Percentiles rank a stretch among this genome's conserved stretches.
These are phyloP conservation scores for Hyaena hyaena DNA, from an alignment of 2,113 vertebrate species.

Conservation along the genomic window DNA sequence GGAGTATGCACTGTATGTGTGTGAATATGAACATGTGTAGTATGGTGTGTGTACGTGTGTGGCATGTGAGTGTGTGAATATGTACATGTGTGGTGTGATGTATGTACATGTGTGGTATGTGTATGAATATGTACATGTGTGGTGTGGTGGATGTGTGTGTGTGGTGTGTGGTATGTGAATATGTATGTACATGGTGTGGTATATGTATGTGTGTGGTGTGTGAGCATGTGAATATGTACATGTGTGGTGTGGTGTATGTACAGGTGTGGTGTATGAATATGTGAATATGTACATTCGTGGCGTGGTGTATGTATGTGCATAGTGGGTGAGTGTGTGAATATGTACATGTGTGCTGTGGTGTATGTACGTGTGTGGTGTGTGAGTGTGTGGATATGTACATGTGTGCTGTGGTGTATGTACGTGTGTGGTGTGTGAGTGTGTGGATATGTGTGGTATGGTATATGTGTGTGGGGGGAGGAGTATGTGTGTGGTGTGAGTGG, in stretches of 20 bases:
- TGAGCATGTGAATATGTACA: no score
- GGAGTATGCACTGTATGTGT: neutral
- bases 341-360: neutral
- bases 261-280: neutral
- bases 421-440: neutral
- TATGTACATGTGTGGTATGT: neutral
- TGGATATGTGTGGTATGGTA: neutral
- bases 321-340: neutral
- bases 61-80: neutral
- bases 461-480: no score
- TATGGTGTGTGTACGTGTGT: neutral
- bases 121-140: neutral
- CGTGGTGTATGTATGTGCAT: no score
- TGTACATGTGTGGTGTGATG: neutral
- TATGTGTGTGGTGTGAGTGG: neutral
- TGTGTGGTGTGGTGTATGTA: neutral
- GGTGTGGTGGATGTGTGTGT: neutral
- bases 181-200: no score
- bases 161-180: no score
- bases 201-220: no score
- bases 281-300: neutral
- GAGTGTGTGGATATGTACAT: neutral
- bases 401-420: neutral
- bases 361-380: neutral
- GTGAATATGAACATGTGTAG: neutral